Evolutionary conservation across 2,113 vertebrate species (phyloP), one percentile per base, ranked within the genome.

Genomic region (Seriola dumerili): DNA sequence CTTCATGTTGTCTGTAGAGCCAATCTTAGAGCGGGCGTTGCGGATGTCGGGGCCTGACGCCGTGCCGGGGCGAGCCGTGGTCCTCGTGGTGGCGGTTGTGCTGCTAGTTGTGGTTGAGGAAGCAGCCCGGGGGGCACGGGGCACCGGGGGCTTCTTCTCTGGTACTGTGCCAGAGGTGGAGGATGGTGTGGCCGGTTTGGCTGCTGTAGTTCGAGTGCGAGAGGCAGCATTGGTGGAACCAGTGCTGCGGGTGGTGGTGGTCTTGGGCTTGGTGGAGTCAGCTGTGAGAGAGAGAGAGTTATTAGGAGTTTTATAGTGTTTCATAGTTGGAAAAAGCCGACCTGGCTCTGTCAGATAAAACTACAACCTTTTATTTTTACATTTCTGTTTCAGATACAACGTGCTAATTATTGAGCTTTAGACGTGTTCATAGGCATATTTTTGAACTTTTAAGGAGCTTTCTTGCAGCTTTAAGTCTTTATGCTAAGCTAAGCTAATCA

Each of bases 1-100:
- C 57, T 97, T 99, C 57, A 97, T 97, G 72, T 99, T 99, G 74
- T 99, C 97, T 0, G 97, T 99, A 8, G 98, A 99, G 64, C 97
- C 97, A 0, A 99, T 91, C 89, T 99, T 99, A 48, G 98, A 97
- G n/a, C 97, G 97, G 0, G 94, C 84, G 0, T 96, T 97, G 69
- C 95, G 96, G 84, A 97, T 87, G 67, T 98, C 97, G 0, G 96
- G 95, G n/a, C 85, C 89, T 0, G 92, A 2, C 1, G 88, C 95
- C 0, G 95, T 23, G 0, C 88, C 86, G 1, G 97, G 95, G 0
- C 94, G 87, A 0, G 95, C 48, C 6, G 91, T 92, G 70, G 93
- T 40, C 52, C 90, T 93, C 0, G 75, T 79, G 0, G 90, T 0
- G 85, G 85, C 0, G 52, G 72, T 70, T 25, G 84, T 36, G 36